Evolutionary conservation across 2,797 vertebrate species (phyloP), one percentile per base, ranked within the genome.

Genomic region (Sphenopsis melanotis): DNA sequence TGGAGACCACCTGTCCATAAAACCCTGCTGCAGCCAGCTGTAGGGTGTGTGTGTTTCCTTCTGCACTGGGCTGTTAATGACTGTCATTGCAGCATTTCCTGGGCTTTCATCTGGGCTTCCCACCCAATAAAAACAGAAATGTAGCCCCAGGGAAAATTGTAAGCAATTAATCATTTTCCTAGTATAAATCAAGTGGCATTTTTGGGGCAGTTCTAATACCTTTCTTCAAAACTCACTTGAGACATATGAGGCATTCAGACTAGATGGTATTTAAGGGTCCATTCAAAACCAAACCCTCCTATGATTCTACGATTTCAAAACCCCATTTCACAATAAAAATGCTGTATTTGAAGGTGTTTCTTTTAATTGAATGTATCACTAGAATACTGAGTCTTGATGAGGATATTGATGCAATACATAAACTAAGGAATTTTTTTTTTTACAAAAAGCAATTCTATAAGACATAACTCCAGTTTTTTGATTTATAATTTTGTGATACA

Each of bases 351-450:
- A 84, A 55, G 39, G 39, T 4, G 2, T 5, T 57, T 57, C 4
- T 85, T 82, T 55, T 37, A 71, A 50, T 9, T 59, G 12, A 83
- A 88, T 34, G 14, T 13, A 16, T 71, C 11, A 20, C 13, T n/a
- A 26, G 27, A 70, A 75, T 29, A 59, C 4, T 19, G 24, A 78
- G 4, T 6, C 20, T 46, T 57, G 24, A 69, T 55, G 29, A 50
- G 20, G 24, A 39, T 49, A 41, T 15, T 47, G 27, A 49, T 49
- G 26, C 4, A 70, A 65, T 44, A 49, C 11, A 47, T 32, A 42
- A 57, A 52, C 1, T 15, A 23, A 30, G 1, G 5, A 32, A 3
- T 4, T 5, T 5, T 57, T 5, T 52, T 5, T 46, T 34, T 9
- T 3, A 29, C 7, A 61, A 34, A 5, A 5, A 41, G 3, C 6